These are phyloP conservation scores for Podilymbus podiceps DNA, from an alignment of 2,113 vertebrate species.

Conservation along the genomic window DNA sequence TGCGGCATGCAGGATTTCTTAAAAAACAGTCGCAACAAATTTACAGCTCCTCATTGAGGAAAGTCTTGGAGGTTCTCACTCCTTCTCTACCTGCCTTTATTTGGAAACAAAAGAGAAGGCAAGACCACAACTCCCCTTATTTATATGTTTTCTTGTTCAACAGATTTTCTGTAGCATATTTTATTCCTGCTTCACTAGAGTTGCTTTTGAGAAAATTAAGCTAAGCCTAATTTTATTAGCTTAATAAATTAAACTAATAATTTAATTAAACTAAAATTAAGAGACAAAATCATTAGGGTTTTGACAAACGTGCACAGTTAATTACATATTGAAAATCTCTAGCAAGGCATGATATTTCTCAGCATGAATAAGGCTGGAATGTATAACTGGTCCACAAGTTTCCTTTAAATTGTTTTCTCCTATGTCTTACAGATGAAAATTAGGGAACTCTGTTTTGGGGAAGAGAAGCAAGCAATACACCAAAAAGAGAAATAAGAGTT, in stretches of 20 bases:
- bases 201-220: not conserved
- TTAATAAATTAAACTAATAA: too few relatives aligned
- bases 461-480: not conserved
- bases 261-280: too few relatives aligned
- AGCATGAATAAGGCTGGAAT: not conserved
- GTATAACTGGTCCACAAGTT: accelerated
- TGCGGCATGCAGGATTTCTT: not conserved
- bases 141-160: not conserved
- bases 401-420: not conserved
- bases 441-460: not conserved
- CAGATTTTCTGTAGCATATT: not conserved
- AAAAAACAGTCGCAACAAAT: not conserved
- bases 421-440: not conserved
- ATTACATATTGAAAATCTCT: not conserved
- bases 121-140: not conserved
- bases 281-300: not conserved
- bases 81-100: not conserved
- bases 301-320: not conserved
- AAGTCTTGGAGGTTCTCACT: not conserved
- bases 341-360: not conserved
- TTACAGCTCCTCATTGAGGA: not conserved
- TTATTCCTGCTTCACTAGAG: not conserved
- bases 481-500: not conserved
- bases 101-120: not conserved
- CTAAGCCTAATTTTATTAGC: too few relatives aligned